Conservation (phyloP, 2,797 vertebrate species). For the Heteromormyrus szaboi region DNA sequence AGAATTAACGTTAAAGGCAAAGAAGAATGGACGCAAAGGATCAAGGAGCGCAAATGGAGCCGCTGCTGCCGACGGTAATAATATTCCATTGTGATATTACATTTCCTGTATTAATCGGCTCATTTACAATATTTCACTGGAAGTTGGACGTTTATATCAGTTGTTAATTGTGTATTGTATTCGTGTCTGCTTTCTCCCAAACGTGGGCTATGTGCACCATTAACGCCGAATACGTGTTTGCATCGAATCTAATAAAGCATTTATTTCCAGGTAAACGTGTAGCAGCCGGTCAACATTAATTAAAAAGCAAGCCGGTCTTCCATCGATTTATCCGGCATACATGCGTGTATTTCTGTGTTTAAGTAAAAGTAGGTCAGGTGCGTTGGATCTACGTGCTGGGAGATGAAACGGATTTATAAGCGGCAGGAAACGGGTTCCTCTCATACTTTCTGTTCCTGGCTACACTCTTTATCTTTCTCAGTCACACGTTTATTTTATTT, state of each 20-base stretch:
- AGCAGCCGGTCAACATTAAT: too few species aligned
- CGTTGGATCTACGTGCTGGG: not conserved
- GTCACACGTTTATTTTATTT: not conserved
- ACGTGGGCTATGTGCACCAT: not conserved
- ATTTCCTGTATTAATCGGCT: not conserved
- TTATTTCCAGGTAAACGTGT: not conserved
- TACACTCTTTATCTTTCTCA: not conserved
- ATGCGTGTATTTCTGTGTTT: not conserved
- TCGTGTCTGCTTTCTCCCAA: not conserved
- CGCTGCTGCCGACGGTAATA: conserved; percentile 87
- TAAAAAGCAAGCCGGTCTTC: not conserved
- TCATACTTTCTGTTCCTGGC: not conserved
- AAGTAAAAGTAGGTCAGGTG: not conserved
- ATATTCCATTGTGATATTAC: not conserved
- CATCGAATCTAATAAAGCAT: not conserved
- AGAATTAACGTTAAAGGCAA: not conserved
- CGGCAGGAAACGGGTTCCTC: not conserved
- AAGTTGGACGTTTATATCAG: not conserved
- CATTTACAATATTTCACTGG: not conserved
- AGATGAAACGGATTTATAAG: not conserved
- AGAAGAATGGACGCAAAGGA: conserved; percentile 87
- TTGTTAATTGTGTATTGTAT: not conserved
- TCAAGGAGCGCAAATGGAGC: conserved; percentile 96
- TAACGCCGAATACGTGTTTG: not conserved
- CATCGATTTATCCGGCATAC: too few species aligned